Percentiles rank a stretch among this genome's conserved stretches.
phyloP scores from a whole-genome alignment of 2,888 invertebrate genomes.

The Acronicta alni region DNA sequence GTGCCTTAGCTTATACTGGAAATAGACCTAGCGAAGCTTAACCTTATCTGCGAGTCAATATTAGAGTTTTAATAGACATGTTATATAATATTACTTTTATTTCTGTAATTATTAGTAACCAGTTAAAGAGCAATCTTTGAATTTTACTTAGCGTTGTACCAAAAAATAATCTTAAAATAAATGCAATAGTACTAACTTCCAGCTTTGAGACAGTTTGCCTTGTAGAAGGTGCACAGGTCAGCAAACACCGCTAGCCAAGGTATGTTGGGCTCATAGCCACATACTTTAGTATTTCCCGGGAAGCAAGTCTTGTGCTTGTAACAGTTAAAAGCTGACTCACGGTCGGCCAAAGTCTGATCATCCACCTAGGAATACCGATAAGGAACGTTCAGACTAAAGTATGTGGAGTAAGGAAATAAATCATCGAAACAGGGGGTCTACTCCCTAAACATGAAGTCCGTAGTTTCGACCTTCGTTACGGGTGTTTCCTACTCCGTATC shows the following conservation, averaged over 20 bases:
- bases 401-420: not conserved
- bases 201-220: constrained; percentile 63
- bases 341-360: not conserved
- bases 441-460: too few relatives aligned
- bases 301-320: constrained; percentile 57
- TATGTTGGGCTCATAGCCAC: constrained; percentile 63
- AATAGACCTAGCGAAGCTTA: too few relatives aligned
- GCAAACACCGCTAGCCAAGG: constrained; percentile 64
- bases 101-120: too few relatives aligned
- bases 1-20: too few relatives aligned
- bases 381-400: not conserved
- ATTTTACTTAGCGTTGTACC: too few relatives aligned
- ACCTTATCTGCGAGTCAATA: too few relatives aligned
- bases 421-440: too few relatives aligned
- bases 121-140: too few relatives aligned
- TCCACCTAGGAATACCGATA: constrained; percentile 14
- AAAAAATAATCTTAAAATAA: constrained; percentile 1
- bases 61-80: too few relatives aligned
- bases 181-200: constrained; percentile 63
- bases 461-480: too few relatives aligned
- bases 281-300: constrained; percentile 54
- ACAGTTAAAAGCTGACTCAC: constrained; percentile 56
- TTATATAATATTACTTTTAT: too few relatives aligned
- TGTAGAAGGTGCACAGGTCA: constrained; percentile 66
- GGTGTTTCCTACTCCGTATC: too few relatives aligned